A percentile compares a stretch with the other conserved stretches of the same genome.
These are phyloP conservation scores for Ichneumoninae sp. DNA, from an alignment of 2,888 invertebrate species.

Conservation along the genomic window DNA sequence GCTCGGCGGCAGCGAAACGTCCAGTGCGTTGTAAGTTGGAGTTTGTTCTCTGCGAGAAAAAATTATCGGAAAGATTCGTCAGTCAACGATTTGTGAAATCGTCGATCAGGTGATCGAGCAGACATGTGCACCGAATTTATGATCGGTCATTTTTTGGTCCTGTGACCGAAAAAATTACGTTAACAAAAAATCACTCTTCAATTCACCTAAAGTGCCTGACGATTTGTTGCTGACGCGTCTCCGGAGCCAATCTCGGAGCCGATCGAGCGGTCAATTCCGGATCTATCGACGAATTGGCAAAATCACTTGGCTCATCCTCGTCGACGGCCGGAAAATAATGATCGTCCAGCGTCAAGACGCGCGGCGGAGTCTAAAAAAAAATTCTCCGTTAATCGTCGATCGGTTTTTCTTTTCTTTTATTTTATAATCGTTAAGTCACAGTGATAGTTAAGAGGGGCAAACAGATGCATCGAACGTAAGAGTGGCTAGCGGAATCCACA, in stretches of 20 bases:
- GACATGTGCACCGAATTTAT: too few relatives aligned
- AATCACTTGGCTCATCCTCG: conserved; percentile 85
- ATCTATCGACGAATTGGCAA: conserved; percentile 71
- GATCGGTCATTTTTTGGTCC: not conserved
- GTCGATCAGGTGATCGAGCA: not conserved
- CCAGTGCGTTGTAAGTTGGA: conserved; percentile 84
- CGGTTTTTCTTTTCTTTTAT: not conserved
- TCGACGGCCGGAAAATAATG: conserved; percentile 91
- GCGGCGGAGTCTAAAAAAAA: conserved; percentile 91
- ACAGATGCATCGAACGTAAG: conserved; percentile 26
- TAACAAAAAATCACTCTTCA: not conserved
- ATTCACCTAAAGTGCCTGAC: conserved; percentile 78
- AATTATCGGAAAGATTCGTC: not conserved
- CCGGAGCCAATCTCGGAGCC: conserved; percentile 72
- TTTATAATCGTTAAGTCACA: conserved; percentile 32
- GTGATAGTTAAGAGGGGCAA: conserved; percentile 51
- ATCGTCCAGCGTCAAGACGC: conserved; percentile 93
- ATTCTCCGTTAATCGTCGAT: not conserved
- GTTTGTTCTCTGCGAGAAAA: conserved; percentile 87
- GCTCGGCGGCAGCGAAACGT: conserved; percentile 84
- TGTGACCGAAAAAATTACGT: not conserved
- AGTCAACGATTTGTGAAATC: not conserved
- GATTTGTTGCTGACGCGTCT: conserved; percentile 74
- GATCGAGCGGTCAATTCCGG: conserved; percentile 69
- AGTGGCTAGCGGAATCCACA: conserved; percentile 17